Evolutionary conservation across 2,888 invertebrate genomes (phyloP), one percentile per base, ranked within the genome.

Genomic region (Coecobrya sp.): DNA sequence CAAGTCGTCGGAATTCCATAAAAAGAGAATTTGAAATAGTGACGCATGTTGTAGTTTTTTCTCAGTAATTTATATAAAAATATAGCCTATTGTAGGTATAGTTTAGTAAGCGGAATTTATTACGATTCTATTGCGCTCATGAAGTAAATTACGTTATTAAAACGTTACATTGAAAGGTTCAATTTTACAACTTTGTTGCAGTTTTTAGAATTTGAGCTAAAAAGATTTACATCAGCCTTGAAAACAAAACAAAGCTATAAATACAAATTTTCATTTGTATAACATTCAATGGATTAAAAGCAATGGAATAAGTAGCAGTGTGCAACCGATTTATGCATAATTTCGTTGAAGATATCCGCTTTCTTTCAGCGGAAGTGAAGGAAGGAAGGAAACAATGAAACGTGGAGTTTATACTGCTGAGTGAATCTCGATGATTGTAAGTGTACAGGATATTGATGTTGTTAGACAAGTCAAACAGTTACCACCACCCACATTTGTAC

Each of bases 331-430:
- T n/a, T n/a, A n/a, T n/a, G 52, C 2, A 16, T 16, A 10, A 19
- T 59, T 59, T 59, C 59, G n/a, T n/a, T n/a, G n/a, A 59, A 59
- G 59, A 59, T 13, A 19, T 59, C n/a, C n/a, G n/a, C n/a, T 22
- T 5, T 2, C 52, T 52, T 22, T 59, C 59, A 59, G 59, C 19
- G 59, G 19, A 52, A 52, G 52, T 36, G 36, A 4, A 36, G 36
- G 36, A 5, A 59, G 59, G 59, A 59, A 59, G 22, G 19, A 59
- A 59, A 8, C n/a, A 19, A 59, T 19, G 59, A 59, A 19, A n/a
- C 7, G 59, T 59, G 59, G 13, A 59, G 59, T 22, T 59, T 19
- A 52, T 52, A 1, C 4, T 59, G 19, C 8, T 22, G 59, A 59
- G 22, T 19, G 59, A 59, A 59, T 1, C 7, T 19, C 19, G 59